Percentiles rank a stretch among this genome's conserved stretches.
phyloP scores from a whole-genome alignment of 2,797 vertebrate species.

The Acomys russatus region DNA sequence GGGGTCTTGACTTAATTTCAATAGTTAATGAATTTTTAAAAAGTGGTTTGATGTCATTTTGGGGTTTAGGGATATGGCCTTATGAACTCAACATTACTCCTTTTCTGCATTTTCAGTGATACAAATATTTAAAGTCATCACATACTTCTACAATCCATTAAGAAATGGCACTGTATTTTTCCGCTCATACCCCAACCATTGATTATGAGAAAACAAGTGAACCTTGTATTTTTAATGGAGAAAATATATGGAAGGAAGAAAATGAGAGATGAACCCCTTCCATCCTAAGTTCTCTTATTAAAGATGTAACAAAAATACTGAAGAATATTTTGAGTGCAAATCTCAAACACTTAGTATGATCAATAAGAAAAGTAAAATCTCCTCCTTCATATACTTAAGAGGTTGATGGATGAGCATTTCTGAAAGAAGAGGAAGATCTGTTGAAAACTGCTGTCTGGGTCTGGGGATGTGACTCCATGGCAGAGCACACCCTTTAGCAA shows the following conservation, averaged over 20 bases:
- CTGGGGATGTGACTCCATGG: neutral
- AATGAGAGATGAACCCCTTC: neutral
- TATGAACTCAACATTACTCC: neutral
- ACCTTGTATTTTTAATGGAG: neutral
- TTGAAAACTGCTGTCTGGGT: constrained; percentile 1
- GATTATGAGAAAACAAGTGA: constrained; percentile 19
- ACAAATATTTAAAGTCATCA: neutral
- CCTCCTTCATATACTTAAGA: neutral
- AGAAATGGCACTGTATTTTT: constrained; percentile 6
- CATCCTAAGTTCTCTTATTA: neutral
- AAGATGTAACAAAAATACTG: neutral
- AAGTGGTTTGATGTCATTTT: constrained; percentile 33
- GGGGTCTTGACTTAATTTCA: constrained; percentile 44
- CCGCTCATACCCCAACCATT: neutral
- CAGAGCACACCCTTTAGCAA: neutral
- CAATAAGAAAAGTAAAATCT: neutral
- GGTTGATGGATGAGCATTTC: neutral
- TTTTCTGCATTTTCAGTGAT: neutral
- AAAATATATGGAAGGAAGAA: constrained; percentile 20
- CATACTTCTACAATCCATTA: neutral
- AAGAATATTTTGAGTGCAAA: neutral
- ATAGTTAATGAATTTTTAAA: constrained; percentile 47
- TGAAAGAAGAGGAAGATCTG: neutral
- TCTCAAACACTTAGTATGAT: constrained; percentile 10
- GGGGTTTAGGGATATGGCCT: constrained; percentile 9